Evolutionary conservation across 2,797 vertebrate genomes (phyloP), one percentile per base, ranked within the genome.

Genomic region (Chaenodraco wilsoni): DNA sequence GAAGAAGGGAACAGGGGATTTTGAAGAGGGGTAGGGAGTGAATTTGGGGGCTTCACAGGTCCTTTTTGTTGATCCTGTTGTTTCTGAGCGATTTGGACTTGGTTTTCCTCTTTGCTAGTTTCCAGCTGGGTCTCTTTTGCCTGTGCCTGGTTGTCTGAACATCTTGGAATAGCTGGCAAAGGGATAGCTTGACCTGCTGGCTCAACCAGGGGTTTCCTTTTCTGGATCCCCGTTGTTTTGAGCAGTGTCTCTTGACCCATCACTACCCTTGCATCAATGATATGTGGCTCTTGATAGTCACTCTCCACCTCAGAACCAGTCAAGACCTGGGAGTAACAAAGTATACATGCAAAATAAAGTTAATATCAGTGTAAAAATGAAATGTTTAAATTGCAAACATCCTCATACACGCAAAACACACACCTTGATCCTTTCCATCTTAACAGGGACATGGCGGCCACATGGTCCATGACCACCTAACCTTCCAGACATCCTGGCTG

Each of bases 181-280:
- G 73, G 58, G 40, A 78, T 81, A 45, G 77, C 72, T 68, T 88
- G 85, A 46, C 59, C 71, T 80, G 85, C 79, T 48, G 74, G 82
- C 54, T 80, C 68, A 60, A 65, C 56, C 5, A 43, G 16, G 7
- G 54, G 41, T 59, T 83, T 92, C 56, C 60, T 86, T 81, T 87
- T 91, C 21, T 79, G 89, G 43, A 78, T 84, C 70, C 95, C 94
- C 72, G 89, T 91, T 46, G 89, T 88, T 74, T 90, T 94, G 54
- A 95, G 89, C 57, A 91, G 81, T 0, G 96, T 95, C 88, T 99
- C 97, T 89, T 98, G 96, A 0, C 97, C 97, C 96, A 98, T 98
- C 64, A 98, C 97, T 10, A 98, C 96, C 78, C 97, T 92, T 21
- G 96, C 91, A 72, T 97, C 96, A 79, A 96, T 94, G 10, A 91